phyloP scores from a whole-genome alignment of 2,797 vertebrate species.

The Cuniculus paca region DNA sequence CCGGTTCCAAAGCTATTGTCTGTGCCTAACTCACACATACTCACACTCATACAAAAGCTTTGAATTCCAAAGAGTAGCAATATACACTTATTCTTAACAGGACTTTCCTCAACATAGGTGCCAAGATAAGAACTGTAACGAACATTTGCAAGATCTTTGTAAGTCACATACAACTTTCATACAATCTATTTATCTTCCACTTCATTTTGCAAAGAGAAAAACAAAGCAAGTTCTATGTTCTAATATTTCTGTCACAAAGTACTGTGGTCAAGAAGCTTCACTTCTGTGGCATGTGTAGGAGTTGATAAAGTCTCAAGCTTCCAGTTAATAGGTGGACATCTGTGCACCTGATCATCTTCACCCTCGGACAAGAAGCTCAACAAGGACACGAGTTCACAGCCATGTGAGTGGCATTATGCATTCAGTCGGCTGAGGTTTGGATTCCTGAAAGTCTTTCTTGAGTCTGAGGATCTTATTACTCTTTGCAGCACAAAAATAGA shows the following conservation, averaged over 20 bases:
- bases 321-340: not conserved
- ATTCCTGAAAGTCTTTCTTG: not conserved
- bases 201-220: conserved; percentile 5
- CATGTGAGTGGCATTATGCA: rapidly evolving
- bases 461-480: not conserved
- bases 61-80: not conserved
- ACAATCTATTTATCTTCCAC: not conserved
- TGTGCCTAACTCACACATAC: too few relatives aligned
- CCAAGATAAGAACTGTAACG: not conserved
- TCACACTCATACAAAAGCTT: not conserved
- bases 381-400: not conserved
- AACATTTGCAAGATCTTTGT: not conserved
- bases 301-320: not conserved
- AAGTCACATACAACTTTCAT: not conserved
- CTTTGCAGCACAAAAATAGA: not conserved
- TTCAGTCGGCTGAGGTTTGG: not conserved
- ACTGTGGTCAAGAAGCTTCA: not conserved
- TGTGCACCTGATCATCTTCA: not conserved
- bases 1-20: too few relatives aligned
- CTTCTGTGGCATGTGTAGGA: not conserved
- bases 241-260: not conserved
- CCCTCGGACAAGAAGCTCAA: not conserved
- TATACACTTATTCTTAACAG: not conserved
- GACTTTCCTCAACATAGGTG: not conserved
- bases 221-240: not conserved